Conservation (phyloP, 2,888 invertebrate genomes). For the Vesta saturnalis region DNA sequence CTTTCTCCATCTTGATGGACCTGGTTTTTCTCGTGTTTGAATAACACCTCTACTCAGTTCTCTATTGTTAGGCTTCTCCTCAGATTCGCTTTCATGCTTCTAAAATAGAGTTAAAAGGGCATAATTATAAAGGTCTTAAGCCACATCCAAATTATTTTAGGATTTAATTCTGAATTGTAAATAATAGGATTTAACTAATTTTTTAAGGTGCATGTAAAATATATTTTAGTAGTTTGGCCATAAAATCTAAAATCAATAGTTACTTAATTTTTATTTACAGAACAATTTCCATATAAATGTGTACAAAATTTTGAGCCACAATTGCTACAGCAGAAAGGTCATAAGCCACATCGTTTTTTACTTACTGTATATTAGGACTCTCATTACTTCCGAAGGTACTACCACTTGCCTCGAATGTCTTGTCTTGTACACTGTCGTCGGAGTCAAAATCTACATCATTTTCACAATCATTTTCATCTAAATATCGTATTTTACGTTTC, state of each 20-base stretch:
- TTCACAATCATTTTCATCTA: background rate
- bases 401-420: too few species aligned
- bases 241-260: too few species aligned
- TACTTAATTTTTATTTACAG: conserved; percentile 12
- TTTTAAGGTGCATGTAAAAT: too few species aligned
- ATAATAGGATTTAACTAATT: background rate
- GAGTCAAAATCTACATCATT: background rate
- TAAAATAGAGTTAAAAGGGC: background rate
- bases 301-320: background rate
- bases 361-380: too few species aligned
- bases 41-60: background rate
- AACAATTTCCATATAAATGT: background rate
- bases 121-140: background rate
- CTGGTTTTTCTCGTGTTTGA: background rate
- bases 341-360: too few species aligned
- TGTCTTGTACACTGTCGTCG: too few species aligned
- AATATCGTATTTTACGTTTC: background rate
- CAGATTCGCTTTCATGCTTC: background rate
- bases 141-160: background rate
- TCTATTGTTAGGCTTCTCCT: background rate
- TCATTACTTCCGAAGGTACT: too few species aligned
- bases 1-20: background rate
- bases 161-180: too few species aligned
- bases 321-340: background rate
- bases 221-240: too few species aligned